Evolutionary conservation across 2,888 invertebrate species (phyloP).

Genomic region (Xestia c-nigrum): DNA sequence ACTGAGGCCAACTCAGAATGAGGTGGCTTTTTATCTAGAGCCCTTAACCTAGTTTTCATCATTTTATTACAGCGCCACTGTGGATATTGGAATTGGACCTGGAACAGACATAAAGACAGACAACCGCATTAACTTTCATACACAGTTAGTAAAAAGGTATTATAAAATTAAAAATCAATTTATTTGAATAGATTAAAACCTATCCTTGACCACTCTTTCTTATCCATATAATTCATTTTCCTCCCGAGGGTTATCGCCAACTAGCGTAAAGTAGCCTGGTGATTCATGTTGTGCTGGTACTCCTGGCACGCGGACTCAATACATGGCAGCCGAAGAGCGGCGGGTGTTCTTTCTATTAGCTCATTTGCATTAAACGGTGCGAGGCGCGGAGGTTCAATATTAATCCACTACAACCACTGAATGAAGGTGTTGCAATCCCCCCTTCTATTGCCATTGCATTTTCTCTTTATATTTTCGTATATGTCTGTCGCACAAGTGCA

Average conservation of each 20-base stretch:
- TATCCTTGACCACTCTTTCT: too few species aligned
- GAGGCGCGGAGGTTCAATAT: not conserved
- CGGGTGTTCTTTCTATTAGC: not conserved
- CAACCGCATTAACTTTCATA: too few species aligned
- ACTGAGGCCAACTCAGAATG: too few species aligned
- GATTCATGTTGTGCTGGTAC: slow-evolving; percentile 17
- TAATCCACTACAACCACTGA: not conserved
- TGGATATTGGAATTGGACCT: too few species aligned
- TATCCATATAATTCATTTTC: too few species aligned
- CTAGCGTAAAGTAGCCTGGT: not conserved
- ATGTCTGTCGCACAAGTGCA: not conserved
- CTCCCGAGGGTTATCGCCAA: too few species aligned
- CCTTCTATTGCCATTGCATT: not conserved
- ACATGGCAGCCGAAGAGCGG: not conserved
- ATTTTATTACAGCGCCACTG: too few species aligned
- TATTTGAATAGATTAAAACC: too few species aligned
- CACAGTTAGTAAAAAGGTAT: too few species aligned
- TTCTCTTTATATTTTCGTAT: not conserved
- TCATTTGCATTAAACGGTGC: not conserved
- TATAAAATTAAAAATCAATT: too few species aligned
- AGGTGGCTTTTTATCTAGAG: not conserved
- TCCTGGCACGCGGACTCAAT: slow-evolving; percentile 9
- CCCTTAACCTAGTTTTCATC: too few species aligned
- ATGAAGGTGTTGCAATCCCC: not conserved
- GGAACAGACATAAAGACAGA: too few species aligned